Percentiles rank a stretch among this genome's conserved stretches.
Evolutionary conservation across 2,113 vertebrate species (phyloP).

Genomic region (Chaetops frenatus): DNA sequence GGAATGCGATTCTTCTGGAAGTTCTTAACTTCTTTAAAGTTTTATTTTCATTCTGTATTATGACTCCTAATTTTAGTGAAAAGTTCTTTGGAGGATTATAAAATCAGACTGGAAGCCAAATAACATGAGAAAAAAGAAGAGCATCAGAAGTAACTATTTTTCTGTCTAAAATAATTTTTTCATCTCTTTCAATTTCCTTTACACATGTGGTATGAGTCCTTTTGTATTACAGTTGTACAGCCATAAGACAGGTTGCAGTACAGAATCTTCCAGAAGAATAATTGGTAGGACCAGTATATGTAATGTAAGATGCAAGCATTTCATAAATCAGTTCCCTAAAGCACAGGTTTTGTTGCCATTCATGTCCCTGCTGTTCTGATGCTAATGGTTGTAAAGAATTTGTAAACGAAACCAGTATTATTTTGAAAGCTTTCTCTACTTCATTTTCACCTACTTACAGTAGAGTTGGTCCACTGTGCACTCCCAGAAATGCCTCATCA

Average conservation of each 20-base stretch:
- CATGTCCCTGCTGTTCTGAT: background rate
- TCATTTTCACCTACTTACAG: constrained; percentile 80
- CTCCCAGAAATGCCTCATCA: constrained; percentile 84
- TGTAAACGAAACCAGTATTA: background rate
- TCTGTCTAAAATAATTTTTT: background rate
- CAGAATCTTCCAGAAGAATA: background rate
- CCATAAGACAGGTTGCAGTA: background rate
- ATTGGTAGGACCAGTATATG: background rate
- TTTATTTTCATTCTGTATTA: background rate
- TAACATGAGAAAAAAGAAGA: background rate
- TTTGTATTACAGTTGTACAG: background rate
- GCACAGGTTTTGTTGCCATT: background rate
- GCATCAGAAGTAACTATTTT: background rate
- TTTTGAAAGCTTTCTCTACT: background rate
- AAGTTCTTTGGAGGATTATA: background rate
- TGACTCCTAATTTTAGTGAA: background rate
- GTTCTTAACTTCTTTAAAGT: background rate
- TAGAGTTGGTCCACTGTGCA: constrained; percentile 83
- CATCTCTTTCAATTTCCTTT: background rate
- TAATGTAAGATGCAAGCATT: background rate
- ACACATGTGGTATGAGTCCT: background rate
- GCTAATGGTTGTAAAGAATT: background rate
- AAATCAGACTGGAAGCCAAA: background rate
- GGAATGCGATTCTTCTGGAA: background rate
- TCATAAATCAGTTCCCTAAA: background rate